Evolutionary conservation across 1,140 invertebrate genomes (phyloP), one percentile per base, ranked within the genome.

Genomic region (Drosophila cardini): DNA sequence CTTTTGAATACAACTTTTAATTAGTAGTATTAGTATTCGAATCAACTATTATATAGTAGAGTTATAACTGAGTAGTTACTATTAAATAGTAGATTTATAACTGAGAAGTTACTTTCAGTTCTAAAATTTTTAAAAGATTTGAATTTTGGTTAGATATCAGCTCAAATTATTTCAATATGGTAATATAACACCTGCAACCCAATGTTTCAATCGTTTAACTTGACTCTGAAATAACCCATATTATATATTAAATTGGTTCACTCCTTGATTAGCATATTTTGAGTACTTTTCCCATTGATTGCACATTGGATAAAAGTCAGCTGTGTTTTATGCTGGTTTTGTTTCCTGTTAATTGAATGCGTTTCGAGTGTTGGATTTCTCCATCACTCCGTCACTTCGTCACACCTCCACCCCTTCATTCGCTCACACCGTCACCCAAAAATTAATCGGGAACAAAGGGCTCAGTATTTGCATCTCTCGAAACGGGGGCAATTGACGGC

Each of bases 391-490:
- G 18, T 15, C 7, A 4, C 4, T n/a, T n/a, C n/a, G n/a, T n/a
- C n/a, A n/a, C n/a, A n/a, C n/a, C n/a, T n/a, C n/a, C n/a, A n/a
- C n/a, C n/a, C n/a, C n/a, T n/a, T n/a, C n/a, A n/a, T n/a, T n/a
- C n/a, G n/a, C n/a, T n/a, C n/a, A n/a, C n/a, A n/a, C 16, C 16
- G 11, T 46, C 15, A 46, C 10, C 16, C 10, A 9, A 10, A 9
- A 18, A 46, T 18, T 9, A 32, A 32, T 15, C 11, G 43, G 26
- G 7, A 42, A 69, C 57, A 62, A 73, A 73, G 71, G 64, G 71
- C 71, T 64, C 68, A 55, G 42, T 62, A 69, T 73, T 73, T 69
- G 71, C 71, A 73, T 73, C 71, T 68, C 48, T 46, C 36, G 63
- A 58, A 57, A 42, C 26, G 32, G 56, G 40, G 40, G 52, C 64